Base-by-base conservation (phyloP, 2,888 invertebrate genomes). In the Aleiodes testaceus region DNA sequence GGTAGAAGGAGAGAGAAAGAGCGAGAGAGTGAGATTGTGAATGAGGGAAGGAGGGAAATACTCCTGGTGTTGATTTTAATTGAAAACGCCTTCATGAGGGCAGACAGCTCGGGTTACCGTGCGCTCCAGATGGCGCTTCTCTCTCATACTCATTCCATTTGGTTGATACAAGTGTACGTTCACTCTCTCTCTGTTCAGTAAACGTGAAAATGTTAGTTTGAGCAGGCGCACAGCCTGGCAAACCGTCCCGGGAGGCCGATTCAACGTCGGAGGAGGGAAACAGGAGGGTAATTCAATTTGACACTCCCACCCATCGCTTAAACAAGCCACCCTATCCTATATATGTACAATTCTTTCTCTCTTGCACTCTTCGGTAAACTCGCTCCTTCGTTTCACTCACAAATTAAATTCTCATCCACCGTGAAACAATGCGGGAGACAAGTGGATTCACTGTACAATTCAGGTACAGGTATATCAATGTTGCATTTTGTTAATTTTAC, bases 331-430 rank as follows among this genome's bases (percentile, higher is more conserved):
- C 70, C 68, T 72, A 70, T 74, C 69, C 49, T 55, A 42, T 68
- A 67, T 50, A 65, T 72, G 52, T 59, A 68, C 66, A 74, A 66
- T 69, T 61, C 64, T 66, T 55, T 72, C 69, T 18, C 42, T 66
- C 67, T 12, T 64, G 18, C 67, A 66, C 67, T 42, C 65, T 18
- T 18, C 18, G 61, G 45, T 42, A 53, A 16, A 30, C 7, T 14
- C 63, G 52, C 66, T 70, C 74, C 59, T 49, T 59, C 69, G 75
- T 70, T 63, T 64, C 64, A 65, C 45, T 36, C 45, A 49, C 85
- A 84, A 85, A 85, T 85, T 85, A 85, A 85, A 85, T 85, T 85
- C 85, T 85, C 85, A 85, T 85, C 85, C 84, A 85, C 84, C 84
- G 85, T 85, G 85, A 85, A 85, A 85, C 85, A 85, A 85, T 85